Conservation (phyloP, 2,797 vertebrate genomes). For the Oreochromis mossambicus region DNA sequence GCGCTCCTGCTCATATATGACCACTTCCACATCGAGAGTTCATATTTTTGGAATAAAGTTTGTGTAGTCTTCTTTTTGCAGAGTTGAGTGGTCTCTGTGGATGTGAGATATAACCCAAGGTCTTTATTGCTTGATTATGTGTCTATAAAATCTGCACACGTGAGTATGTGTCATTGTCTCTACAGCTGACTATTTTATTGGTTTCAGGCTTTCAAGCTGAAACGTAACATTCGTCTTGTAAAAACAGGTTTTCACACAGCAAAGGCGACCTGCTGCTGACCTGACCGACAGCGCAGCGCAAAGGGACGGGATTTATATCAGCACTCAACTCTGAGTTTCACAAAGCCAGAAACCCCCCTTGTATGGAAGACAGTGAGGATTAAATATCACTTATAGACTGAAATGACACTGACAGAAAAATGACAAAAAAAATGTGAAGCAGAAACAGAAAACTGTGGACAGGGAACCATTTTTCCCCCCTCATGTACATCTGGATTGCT, state of each 20-base stretch:
- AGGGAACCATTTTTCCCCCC: not conserved
- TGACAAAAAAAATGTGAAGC: not conserved
- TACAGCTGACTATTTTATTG: not conserved
- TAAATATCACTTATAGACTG: slow-evolving; percentile 46
- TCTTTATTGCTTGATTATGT: not conserved
- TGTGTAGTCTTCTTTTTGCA: not conserved
- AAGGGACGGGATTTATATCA: slow-evolving; percentile 36
- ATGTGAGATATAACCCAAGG: not conserved
- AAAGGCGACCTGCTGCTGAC: slow-evolving; percentile 34
- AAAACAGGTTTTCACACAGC: slow-evolving; percentile 32
- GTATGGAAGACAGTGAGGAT: slow-evolving; percentile 43
- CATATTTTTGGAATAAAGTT: not conserved
- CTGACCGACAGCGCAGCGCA: not conserved
- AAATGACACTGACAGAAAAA: slow-evolving; percentile 64
- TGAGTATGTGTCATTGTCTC: not conserved
- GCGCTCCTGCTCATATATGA: not conserved
- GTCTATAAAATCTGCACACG: not conserved
- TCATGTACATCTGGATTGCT: slow-evolving; percentile 56
- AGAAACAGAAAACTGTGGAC: slow-evolving; percentile 21
- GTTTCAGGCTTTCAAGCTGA: slow-evolving; percentile 11
- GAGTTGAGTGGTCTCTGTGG: slow-evolving; percentile 33
- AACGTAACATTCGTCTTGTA: not conserved
- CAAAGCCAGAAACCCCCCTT: slow-evolving; percentile 12
- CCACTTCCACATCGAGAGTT: not conserved
- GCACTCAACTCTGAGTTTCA: slow-evolving; percentile 18